Evolutionary conservation across 1,140 invertebrate species (phyloP).

Genomic region (Lamellibrachia luymesi): DNA sequence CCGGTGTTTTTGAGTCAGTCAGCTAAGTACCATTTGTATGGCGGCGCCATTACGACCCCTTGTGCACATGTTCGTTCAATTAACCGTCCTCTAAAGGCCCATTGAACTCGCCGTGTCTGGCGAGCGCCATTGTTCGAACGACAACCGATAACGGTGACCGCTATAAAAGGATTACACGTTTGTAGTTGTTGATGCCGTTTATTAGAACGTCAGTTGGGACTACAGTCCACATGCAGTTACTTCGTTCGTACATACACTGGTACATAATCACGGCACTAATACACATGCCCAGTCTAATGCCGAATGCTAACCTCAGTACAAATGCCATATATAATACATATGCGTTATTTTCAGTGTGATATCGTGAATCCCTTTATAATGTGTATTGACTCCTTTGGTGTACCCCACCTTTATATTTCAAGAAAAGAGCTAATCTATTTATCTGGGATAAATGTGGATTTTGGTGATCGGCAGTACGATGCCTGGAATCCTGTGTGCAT

Average conservation of each 20-base stretch:
- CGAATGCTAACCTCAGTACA: not conserved
- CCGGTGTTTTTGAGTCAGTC: not conserved
- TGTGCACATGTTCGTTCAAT: not conserved
- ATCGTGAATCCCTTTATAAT: not conserved
- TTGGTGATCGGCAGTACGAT: not conserved
- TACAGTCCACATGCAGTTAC: not conserved
- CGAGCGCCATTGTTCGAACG: not conserved
- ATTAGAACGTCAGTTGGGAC: not conserved
- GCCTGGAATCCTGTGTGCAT: too few species aligned
- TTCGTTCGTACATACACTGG: not conserved
- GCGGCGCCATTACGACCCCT: not conserved
- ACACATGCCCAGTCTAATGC: not conserved
- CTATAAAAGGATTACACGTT: conserved; percentile 1
- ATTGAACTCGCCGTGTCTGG: not conserved
- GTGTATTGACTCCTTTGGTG: not conserved
- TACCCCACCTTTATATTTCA: not conserved
- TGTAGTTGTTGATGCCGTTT: not conserved
- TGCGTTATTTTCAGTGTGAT: not conserved
- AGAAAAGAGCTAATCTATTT: not conserved
- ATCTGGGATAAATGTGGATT: not conserved
- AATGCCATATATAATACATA: not conserved
- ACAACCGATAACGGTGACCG: not conserved
- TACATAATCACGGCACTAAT: not conserved
- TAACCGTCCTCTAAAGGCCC: not conserved
- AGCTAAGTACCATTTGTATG: not conserved